Percentiles rank a stretch among this genome's conserved stretches.
phyloP scores from a whole-genome alignment of 23 tunicate species.

The Halocynthia aurantium region DNA sequence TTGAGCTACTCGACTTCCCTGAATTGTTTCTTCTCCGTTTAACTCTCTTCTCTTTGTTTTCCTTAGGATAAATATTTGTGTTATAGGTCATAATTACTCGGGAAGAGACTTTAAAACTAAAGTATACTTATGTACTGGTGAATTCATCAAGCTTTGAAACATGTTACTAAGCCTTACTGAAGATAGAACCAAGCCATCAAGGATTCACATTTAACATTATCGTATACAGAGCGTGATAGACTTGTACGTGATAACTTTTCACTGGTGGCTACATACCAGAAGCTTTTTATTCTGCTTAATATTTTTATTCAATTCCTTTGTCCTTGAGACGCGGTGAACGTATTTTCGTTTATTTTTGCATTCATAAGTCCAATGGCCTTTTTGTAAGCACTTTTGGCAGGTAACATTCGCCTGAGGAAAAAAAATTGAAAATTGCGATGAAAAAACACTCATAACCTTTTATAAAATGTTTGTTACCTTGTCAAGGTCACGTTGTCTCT shows the following conservation, averaged over 20 bases:
- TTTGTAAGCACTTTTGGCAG: constrained; percentile 78
- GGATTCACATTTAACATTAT: too few relatives aligned
- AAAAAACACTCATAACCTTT: neutral
- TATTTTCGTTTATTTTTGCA: constrained; percentile 72
- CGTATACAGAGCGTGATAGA: too few relatives aligned
- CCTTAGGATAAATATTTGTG: neutral
- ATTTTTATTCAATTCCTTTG: constrained; percentile 49
- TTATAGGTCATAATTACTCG: too few relatives aligned
- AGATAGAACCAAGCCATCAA: too few relatives aligned
- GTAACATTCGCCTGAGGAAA: constrained; percentile 46
- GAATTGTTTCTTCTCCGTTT: constrained; percentile 7
- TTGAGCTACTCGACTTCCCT: constrained; percentile 6
- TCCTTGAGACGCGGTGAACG: constrained; percentile 60
- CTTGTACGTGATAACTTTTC: too few relatives aligned
- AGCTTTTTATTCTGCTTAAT: constrained; percentile 36
- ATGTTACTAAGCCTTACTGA: too few relatives aligned
- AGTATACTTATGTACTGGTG: too few relatives aligned
- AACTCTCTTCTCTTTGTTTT: neutral
- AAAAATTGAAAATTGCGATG: neutral
- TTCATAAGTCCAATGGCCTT: constrained; percentile 89
- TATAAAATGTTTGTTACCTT: constrained; percentile 19
- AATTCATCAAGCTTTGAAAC: too few relatives aligned
- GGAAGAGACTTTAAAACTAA: too few relatives aligned
- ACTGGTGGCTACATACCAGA: too few relatives aligned
- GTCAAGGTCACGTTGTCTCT: constrained; percentile 52